A percentile compares a stretch with the other conserved stretches of the same genome.
Evolutionary conservation across 1,140 invertebrate species (phyloP).

Genomic region (Macrobrachium rosenbergii): DNA sequence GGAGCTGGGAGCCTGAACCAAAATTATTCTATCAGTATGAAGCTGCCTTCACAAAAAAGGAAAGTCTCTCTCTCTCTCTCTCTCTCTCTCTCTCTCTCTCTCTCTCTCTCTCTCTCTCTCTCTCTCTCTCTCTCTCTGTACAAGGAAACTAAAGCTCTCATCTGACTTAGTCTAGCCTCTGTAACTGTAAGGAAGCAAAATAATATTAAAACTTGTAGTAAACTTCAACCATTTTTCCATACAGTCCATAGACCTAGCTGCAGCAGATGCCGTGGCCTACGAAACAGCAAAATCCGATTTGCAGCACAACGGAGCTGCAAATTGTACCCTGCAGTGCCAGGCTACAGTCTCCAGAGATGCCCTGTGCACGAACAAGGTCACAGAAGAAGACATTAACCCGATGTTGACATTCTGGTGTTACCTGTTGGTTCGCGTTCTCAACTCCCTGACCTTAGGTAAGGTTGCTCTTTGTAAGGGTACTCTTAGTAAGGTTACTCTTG

Average conservation of each 20-base stretch:
- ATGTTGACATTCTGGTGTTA: slow-evolving; percentile 83
- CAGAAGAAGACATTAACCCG: slow-evolving; percentile 74
- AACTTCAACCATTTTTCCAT: too few species aligned
- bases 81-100: background rate
- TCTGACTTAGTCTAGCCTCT: too few species aligned
- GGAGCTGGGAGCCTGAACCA: too few species aligned
- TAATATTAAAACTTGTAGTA: too few species aligned
- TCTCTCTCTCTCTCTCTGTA: background rate
- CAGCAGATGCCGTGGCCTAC: too few species aligned
- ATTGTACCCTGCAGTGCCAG: background rate
- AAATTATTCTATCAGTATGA: too few species aligned
- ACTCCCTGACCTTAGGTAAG: slow-evolving; percentile 39
- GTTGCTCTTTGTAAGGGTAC: background rate
- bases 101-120: slow-evolving; percentile 4
- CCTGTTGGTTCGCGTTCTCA: slow-evolving; percentile 77
- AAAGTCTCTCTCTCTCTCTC: too few species aligned
- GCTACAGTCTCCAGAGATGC: background rate
- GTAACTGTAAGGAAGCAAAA: too few species aligned
- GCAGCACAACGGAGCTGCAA: background rate
- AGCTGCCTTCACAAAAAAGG: too few species aligned
- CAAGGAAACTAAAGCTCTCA: too few species aligned
- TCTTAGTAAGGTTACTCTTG: background rate
- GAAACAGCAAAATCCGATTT: background rate
- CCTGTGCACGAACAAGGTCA: slow-evolving; percentile 44
- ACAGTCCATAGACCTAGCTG: too few species aligned